Base-by-base conservation (phyloP, 1,140 invertebrate genomes). In the Stegodyphus mimosarum region DNA sequence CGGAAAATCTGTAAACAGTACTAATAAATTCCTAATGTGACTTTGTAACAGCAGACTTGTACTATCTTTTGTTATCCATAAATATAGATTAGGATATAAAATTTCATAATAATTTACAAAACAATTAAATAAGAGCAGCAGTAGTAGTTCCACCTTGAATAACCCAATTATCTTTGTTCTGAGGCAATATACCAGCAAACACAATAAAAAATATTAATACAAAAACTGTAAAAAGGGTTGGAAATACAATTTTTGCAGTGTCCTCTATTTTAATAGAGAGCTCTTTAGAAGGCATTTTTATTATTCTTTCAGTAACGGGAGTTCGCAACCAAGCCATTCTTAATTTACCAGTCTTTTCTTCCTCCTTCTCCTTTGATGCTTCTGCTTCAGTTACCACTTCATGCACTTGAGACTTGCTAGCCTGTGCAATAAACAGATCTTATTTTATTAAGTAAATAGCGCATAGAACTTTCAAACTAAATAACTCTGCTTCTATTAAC, bases 181-280 rank as follows among this genome's bases (percentile, higher is more conserved):
- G 81, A 55, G 81, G 81, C 63, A 84, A 17, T 17, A 84, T 60
- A 15, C 7, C 81, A 5, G 81, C 81, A 70, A 75, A 84, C 55
- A 70, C 73, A 55, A 84, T 84, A n/a, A 84, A 84, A 70, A 69
- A 84, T 53, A 76, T 18, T 9, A 75, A 50, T 3, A 84, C 81
- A 60, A 84, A 84, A 67, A 84, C 69, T 6, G 81, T 17, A n/a
- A 84, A 84, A 49, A 52, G 49, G 6, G 50, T 75, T 5, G 81
- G 81, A 11, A 84, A 84, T 10, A 84, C 60, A 55, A 84, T 50
- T 55, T 84, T 84, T 11, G 81, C 81, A 10, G 72, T 55, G n/a
- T 70, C 76, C 60, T 84, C 81, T 15, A 84, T 84, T 70, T 84
- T 75, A 55, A 84, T 75, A n/a, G 81, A 84, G 11, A 84, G 73